A percentile compares a stretch with the other conserved stretches of the same genome.
Conservation (phyloP, 2,888 invertebrate genomes). For the Neuroscelio doddi region DNA sequence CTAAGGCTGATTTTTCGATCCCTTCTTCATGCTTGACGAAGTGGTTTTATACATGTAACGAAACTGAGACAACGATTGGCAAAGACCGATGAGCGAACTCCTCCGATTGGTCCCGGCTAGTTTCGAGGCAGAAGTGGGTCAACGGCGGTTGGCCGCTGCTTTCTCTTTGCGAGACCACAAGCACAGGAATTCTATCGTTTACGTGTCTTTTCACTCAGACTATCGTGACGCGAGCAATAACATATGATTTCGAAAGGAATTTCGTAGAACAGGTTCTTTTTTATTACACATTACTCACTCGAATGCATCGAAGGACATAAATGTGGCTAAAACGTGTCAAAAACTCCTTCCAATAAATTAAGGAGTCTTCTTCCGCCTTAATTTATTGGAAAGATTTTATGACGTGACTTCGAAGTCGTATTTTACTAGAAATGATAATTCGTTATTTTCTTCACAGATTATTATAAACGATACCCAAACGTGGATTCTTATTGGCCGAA, state of each 20-base stretch:
- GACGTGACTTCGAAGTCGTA: no score
- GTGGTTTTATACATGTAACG: no score
- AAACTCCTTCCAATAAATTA: no score
- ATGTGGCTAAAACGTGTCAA: neutral
- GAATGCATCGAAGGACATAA: neutral
- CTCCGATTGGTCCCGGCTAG: conserved; percentile 46
- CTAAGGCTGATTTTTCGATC: conserved; percentile 51
- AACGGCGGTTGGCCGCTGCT: conserved; percentile 64
- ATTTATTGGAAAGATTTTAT: no score
- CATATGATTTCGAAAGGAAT: conserved; percentile 34
- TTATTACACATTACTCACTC: conserved; percentile 2
- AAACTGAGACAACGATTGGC: conserved; percentile 38
- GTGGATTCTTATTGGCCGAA: no score
- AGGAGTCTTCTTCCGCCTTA: no score
- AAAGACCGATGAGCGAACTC: conserved; percentile 38
- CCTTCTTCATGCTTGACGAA: conserved; percentile 6
- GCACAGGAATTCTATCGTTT: conserved; percentile 61
- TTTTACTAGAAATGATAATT: no score
- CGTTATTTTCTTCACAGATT: no score
- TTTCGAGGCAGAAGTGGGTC: conserved; percentile 58
- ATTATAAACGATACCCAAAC: no score
- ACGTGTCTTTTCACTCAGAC: conserved; percentile 49
- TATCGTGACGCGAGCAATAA: conserved; percentile 42
- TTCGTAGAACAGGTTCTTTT: conserved; percentile 28
- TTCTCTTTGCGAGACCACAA: conserved; percentile 63